phyloP scores from a whole-genome alignment of 2,888 invertebrate genomes.

The Ceramica pisi region DNA sequence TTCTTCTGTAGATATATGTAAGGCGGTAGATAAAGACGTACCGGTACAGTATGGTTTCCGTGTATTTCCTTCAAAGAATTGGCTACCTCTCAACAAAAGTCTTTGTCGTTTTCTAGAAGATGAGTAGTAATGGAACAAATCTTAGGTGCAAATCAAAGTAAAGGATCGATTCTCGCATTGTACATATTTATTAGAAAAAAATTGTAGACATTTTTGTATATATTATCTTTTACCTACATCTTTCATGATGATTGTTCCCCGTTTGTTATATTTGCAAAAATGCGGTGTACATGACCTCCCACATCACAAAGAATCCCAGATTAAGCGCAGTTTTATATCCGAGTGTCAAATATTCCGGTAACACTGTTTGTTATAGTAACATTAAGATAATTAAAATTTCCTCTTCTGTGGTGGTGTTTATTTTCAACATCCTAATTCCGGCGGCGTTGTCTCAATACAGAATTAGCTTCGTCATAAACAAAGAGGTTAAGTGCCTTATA shows the following conservation, averaged over 20 bases:
- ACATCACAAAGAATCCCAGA: conserved; percentile 1
- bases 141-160: background rate
- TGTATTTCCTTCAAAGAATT: conserved; percentile 1
- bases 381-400: conserved; percentile 60
- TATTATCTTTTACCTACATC: too few species aligned
- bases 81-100: conserved; percentile 20
- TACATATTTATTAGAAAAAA: background rate
- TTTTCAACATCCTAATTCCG: conserved; percentile 66
- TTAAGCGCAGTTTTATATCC: background rate
- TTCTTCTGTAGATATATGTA: background rate
- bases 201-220: background rate
- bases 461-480: conserved; percentile 82
- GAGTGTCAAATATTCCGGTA: conserved; percentile 33
- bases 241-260: too few species aligned
- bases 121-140: background rate
- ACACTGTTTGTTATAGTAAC: conserved; percentile 48
- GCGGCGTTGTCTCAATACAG: conserved; percentile 72
- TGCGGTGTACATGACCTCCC: background rate
- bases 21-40: background rate
- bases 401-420: conserved; percentile 62
- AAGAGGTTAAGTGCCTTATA: conserved; percentile 82
- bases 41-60: background rate
- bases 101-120: background rate
- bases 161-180: background rate
- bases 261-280: background rate